phyloP scores from a whole-genome alignment of 2,113 vertebrate species.

The Marmota monax region DNA sequence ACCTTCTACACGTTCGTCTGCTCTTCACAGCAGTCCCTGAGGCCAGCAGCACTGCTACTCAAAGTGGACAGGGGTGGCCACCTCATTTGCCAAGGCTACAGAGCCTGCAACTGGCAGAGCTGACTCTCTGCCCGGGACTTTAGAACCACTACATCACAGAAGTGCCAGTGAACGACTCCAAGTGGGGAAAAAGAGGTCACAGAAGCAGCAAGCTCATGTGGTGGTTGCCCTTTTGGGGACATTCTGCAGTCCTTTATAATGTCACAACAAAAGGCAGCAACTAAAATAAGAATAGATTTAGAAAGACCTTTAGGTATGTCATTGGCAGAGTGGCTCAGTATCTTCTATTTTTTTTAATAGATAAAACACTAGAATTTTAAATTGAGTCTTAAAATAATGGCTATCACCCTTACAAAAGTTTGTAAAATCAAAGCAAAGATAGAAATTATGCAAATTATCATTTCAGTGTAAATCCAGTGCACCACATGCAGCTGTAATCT shows the following conservation, averaged over 20 bases:
- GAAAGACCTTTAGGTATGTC: not conserved
- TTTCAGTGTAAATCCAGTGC: not conserved
- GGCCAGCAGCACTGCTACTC: not conserved
- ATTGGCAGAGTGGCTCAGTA: not conserved
- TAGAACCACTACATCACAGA: not conserved
- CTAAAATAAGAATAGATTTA: not conserved
- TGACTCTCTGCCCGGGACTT: not conserved
- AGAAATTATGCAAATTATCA: not conserved
- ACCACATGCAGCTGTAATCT: not conserved
- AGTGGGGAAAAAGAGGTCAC: not conserved
- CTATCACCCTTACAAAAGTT: not conserved
- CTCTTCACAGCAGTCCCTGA: not conserved
- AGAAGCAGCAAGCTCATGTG: not conserved
- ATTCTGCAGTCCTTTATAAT: not conserved
- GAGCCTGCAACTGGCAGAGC: not conserved
- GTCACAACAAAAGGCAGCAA: not conserved
- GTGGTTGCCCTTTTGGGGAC: not conserved
- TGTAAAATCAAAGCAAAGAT: slow-evolving; percentile 17
- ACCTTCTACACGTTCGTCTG: not conserved
- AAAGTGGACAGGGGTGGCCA: not conserved
- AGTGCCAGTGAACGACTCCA: not conserved
- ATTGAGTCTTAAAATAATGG: slow-evolving; percentile 24
- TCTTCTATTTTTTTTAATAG: not conserved
- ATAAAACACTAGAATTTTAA: slow-evolving; percentile 7
- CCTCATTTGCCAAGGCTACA: not conserved